A percentile compares a stretch with the other conserved stretches of the same genome.
phyloP scores from a whole-genome alignment of 2,797 vertebrate genomes.

The Pseudotriccus pelzelni region DNA sequence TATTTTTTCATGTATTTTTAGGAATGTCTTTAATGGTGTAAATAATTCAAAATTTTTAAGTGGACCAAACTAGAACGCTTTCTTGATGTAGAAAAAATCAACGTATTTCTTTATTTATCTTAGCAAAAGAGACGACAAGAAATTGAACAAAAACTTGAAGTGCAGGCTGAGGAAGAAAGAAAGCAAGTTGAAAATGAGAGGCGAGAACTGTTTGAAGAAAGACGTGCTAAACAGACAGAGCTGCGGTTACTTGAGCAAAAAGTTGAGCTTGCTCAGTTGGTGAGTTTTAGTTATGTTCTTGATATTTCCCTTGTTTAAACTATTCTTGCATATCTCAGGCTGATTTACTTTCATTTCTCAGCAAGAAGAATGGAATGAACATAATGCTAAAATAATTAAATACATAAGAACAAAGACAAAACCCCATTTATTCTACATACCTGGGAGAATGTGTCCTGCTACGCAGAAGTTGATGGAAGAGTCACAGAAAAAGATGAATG shows the following conservation, averaged over 20 bases:
- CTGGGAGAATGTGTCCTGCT: slow-evolving; percentile 94
- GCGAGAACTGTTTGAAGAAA: slow-evolving; percentile 95
- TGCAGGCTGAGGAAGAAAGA: slow-evolving; percentile 94
- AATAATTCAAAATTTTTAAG: background rate
- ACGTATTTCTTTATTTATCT: background rate
- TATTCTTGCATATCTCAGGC: background rate
- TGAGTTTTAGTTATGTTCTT: slow-evolving; percentile 68
- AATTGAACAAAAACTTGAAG: slow-evolving; percentile 98
- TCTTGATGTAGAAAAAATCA: background rate
- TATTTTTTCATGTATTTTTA: background rate
- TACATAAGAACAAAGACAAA: slow-evolving; percentile 96
- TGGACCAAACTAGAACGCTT: background rate
- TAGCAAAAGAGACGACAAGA: slow-evolving; percentile 95
- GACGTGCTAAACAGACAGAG: slow-evolving; percentile 96
- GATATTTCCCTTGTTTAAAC: background rate
- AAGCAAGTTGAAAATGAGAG: slow-evolving; percentile 96
- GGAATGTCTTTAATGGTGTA: background rate
- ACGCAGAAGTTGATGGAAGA: slow-evolving; percentile 95
- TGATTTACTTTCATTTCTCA: slow-evolving; percentile 64
- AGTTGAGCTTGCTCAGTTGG: slow-evolving; percentile 97
- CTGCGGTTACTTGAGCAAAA: slow-evolving; percentile 96
- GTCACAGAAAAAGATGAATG: slow-evolving; percentile 96
- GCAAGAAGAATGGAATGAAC: slow-evolving; percentile 99
- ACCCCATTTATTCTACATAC: slow-evolving; percentile 94
- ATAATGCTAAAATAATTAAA: slow-evolving; percentile 93